These are phyloP conservation scores for Linnaemya tessellans DNA, from an alignment of 2,888 invertebrate species.

Conservation along the genomic window DNA sequence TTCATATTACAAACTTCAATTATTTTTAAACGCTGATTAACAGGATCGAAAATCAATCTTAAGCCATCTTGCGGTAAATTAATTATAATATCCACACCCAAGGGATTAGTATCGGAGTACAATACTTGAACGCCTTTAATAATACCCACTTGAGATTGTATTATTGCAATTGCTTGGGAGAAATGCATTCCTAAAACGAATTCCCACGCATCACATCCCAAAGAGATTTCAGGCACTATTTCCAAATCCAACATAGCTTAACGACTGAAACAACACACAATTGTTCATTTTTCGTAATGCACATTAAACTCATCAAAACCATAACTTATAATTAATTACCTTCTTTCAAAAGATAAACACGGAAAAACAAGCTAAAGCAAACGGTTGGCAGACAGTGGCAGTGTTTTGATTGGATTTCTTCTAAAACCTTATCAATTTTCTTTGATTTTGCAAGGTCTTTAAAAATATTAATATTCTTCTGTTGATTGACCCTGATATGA, in stretches of 20 bases:
- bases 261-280: conserved; percentile 39
- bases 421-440: conserved; percentile 49
- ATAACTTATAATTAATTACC: conserved; percentile 47
- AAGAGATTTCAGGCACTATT: conserved; percentile 96
- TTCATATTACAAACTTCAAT: conserved; percentile 99
- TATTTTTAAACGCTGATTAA: conserved; percentile 96
- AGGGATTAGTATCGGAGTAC: conserved; percentile 97
- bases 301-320: conserved; percentile 1
- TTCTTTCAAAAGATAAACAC: conserved; percentile 27
- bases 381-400: conserved; percentile 65
- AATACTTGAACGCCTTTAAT: conserved; percentile 98
- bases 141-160: conserved; percentile 97
- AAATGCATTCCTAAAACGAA: conserved; percentile 97
- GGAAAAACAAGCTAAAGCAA: conserved; percentile 38
- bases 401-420: conserved; percentile 58
- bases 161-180: conserved; percentile 97
- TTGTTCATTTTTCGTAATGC: conserved; percentile 1
- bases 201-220: conserved; percentile 99
- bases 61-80: conserved; percentile 98
- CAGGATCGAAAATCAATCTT: conserved; percentile 97
- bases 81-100: conserved; percentile 97
- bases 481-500: conserved; percentile 70
- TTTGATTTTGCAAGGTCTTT: conserved; percentile 62
- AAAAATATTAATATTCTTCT: conserved; percentile 44
- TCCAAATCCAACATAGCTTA: conserved; percentile 95